phyloP scores from a whole-genome alignment of 35 echinoderm and acorn worm genomes.

The Ptychodera flava region DNA sequence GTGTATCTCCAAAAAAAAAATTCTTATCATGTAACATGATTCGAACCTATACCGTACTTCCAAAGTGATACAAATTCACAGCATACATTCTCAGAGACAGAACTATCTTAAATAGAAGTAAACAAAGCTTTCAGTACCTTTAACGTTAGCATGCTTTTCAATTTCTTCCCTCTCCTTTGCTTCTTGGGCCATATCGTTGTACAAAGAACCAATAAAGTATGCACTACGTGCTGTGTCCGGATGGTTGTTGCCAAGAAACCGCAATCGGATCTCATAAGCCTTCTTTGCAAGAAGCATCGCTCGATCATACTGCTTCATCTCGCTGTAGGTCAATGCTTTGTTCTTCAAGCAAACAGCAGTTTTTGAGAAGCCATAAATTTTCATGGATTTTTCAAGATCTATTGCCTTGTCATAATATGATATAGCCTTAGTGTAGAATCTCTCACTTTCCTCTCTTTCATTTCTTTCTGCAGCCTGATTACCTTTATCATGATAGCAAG shows the following conservation, averaged over 20 bases:
- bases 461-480: constrained; percentile 12
- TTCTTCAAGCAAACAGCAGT: constrained; percentile 25
- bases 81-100: too few relatives aligned
- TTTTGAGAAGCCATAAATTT: constrained; percentile 1
- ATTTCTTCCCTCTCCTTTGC: not conserved
- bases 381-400: not conserved
- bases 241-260: constrained; percentile 19
- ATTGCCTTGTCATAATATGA: constrained; percentile 4
- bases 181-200: constrained; percentile 6
- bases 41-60: too few relatives aligned
- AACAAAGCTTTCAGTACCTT: too few relatives aligned
- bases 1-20: too few relatives aligned
- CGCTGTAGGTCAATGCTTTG: constrained; percentile 31
- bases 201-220: constrained; percentile 31
- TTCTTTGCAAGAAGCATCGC: not conserved
- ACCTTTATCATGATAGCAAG: constrained; percentile 24
- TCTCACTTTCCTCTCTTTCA: constrained; percentile 16
- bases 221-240: constrained; percentile 17
- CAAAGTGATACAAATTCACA: too few relatives aligned
- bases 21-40: too few relatives aligned
- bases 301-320: constrained; percentile 24
- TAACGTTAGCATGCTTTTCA: not conserved
- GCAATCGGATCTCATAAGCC: not conserved
- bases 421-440: constrained; percentile 14
- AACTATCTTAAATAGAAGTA: too few relatives aligned